Base-by-base conservation (phyloP, 1,140 invertebrate genomes). In the Daktulosphaira vitifoliae region DNA sequence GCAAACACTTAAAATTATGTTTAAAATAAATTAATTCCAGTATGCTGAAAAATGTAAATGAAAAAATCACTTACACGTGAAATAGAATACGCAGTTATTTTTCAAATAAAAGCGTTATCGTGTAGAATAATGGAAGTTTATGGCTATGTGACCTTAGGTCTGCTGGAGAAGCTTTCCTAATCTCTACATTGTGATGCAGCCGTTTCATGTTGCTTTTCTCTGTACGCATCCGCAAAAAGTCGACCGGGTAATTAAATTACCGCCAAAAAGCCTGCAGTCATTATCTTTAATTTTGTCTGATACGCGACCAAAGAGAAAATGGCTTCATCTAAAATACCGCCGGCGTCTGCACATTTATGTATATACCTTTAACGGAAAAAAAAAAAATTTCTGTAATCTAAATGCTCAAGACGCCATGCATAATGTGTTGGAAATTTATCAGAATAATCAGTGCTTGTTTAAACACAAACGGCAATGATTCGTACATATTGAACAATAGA, bases 221-320 rank as follows among this genome's bases (percentile, higher is more conserved):
- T 29, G 7, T 29, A 59, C 39, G 16, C 38, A n/a, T 59, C 42
- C 3, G 56, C 56, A 46, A 59, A 59, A 59, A 59, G 39, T 23
- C 20, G 15, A 46, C 54, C 15, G 56, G 56, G 56, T 62, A 62
- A 62, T 62, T 62, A 62, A 62, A 62, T 62, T 62, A 62, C 42
- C 56, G 18, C 23, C 54, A 29, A 46, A 59, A 46, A 46, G 25
- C 39, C 54, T 39, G 25, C 38, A 56, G 54, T 46, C 54, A 59
- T 48, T 62, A 62, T 48, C 56, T 62, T 62, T 62, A 33, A 62
- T 62, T 62, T 62, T 26, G 56, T 42, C 13, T 18, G 42, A 62
- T 62, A 48, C 44, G 56, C 56, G 56, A 42, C 25, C 42, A 48
- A 33, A 62, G 56, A 59, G 54, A 59, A 59, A 59, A 59, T 25